Conservation (phyloP, 2,797 vertebrate genomes). For the Enteromius afrohamiltoni region DNA sequence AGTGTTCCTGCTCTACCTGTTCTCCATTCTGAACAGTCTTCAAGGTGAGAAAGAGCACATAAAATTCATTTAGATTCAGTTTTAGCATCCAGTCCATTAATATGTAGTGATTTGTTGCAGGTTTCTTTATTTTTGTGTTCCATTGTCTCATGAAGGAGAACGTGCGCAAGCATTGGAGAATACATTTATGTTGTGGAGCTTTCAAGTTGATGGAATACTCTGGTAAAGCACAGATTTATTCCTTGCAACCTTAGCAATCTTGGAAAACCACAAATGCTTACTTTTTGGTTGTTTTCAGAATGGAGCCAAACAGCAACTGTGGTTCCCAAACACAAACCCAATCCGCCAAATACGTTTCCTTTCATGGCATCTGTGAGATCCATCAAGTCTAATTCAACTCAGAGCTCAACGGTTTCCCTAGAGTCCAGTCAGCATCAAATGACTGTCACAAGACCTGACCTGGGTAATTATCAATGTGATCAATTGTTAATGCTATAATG, state of each 20-base stretch:
- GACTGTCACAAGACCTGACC: constrained; percentile 46
- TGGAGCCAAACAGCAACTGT: constrained; percentile 77
- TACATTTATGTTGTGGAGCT: constrained; percentile 75
- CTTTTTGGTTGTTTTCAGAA: constrained; percentile 70
- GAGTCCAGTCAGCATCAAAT: constrained; percentile 50
- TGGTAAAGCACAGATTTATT: constrained; percentile 59
- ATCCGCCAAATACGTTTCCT: constrained; percentile 37
- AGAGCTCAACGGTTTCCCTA: constrained; percentile 58
- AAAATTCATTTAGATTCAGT: not conserved
- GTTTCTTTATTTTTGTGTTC: constrained; percentile 79
- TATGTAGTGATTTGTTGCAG: constrained; percentile 60
- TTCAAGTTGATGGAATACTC: constrained; percentile 74
- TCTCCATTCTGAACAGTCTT: constrained; percentile 86
- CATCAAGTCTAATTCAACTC: constrained; percentile 62
- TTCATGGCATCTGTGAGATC: constrained; percentile 58
- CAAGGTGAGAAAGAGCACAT: constrained; percentile 79
- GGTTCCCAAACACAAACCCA: constrained; percentile 54
- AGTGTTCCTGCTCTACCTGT: constrained; percentile 84
- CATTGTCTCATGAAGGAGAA: constrained; percentile 81
- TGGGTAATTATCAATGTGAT: constrained; percentile 45
- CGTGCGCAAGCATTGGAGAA: constrained; percentile 76
- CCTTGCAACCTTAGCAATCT: not conserved
- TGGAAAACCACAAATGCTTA: not conserved
- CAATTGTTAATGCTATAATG: not conserved
- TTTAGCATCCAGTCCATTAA: not conserved